phyloP scores from a whole-genome alignment of 2,888 invertebrate species.

The Yponomeuta sedellus region DNA sequence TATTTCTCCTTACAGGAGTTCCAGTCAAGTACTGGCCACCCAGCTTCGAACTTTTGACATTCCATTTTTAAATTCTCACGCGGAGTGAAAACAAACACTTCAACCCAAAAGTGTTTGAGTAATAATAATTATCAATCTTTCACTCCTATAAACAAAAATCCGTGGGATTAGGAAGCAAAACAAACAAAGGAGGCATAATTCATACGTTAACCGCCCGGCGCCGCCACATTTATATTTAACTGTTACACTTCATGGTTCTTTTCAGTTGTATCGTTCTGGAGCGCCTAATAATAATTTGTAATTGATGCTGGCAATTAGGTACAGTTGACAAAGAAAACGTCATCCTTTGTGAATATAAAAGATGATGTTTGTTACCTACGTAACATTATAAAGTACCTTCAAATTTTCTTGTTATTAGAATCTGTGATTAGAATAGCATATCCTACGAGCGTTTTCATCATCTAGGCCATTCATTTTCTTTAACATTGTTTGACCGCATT shows the following conservation, averaged over 20 bases:
- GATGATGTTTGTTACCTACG: no score
- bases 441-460: no score
- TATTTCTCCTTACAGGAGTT: background rate
- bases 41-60: slow-evolving; percentile 33
- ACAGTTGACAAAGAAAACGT: no score
- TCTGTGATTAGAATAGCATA: no score
- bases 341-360: no score
- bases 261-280: background rate
- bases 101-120: slow-evolving; percentile 46
- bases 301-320: background rate
- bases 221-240: slow-evolving; percentile 14
- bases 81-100: slow-evolving; percentile 43
- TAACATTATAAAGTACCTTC: no score
- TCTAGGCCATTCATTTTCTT: no score
- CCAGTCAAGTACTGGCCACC: slow-evolving; percentile 33
- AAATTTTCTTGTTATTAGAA: no score
- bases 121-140: slow-evolving; percentile 31
- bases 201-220: slow-evolving; percentile 13
- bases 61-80: slow-evolving; percentile 59
- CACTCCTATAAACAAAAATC: slow-evolving; percentile 37
- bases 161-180: slow-evolving; percentile 53
- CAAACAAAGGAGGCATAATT: slow-evolving; percentile 41
- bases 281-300: background rate
- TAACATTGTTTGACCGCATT: no score
- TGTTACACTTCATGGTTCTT: background rate